phyloP scores from a whole-genome alignment of 2,888 invertebrate genomes.

The Drosophila neutralis region DNA sequence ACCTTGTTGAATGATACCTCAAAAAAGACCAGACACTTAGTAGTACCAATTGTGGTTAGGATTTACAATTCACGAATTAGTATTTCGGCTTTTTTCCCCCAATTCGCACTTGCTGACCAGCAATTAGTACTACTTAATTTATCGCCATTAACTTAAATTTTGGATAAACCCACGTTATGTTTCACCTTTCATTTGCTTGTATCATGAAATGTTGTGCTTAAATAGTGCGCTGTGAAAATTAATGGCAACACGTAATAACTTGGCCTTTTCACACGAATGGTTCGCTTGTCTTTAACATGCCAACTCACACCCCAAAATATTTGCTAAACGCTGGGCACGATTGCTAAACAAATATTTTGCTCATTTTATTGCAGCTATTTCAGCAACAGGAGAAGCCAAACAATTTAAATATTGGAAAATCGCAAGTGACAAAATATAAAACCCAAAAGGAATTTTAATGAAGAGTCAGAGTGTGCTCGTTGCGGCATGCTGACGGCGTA shows the following conservation, averaged over 20 bases:
- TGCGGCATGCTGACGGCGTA: conserved; percentile 46
- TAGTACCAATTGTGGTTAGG: not conserved
- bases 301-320: conserved; percentile 3
- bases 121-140: not conserved
- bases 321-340: conserved; percentile 11
- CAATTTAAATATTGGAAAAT: conserved; percentile 48
- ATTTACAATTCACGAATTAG: not conserved
- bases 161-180: conserved; percentile 28
- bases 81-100: not conserved
- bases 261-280: conserved; percentile 19
- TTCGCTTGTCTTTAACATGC: not conserved
- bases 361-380: conserved; percentile 47
- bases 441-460: conserved; percentile 58
- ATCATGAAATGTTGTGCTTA: conserved; percentile 26
- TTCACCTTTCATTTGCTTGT: conserved; percentile 50
- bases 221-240: conserved; percentile 1
- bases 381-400: conserved; percentile 16
- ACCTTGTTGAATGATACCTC: not conserved
- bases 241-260: conserved; percentile 32
- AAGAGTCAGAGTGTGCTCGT: conserved; percentile 47
- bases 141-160: conserved; percentile 43
- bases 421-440: conserved; percentile 10
- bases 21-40: not conserved
- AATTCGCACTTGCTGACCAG: not conserved
- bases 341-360: conserved; percentile 20